Base-by-base conservation (phyloP, 2,888 invertebrate genomes). In the Theristus sp. region DNA sequence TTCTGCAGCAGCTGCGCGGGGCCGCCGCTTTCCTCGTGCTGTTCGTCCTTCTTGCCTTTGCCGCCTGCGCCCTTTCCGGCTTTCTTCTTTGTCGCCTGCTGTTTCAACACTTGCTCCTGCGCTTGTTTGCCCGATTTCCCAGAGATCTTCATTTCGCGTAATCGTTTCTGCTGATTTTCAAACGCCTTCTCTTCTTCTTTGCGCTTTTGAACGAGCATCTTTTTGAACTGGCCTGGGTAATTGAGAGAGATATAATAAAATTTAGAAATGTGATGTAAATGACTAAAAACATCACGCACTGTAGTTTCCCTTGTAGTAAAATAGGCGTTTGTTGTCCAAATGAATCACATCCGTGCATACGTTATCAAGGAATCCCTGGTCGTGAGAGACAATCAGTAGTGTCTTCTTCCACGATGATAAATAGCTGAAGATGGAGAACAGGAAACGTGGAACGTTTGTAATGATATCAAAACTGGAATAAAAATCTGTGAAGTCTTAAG, bases 311-410 rank as follows among this genome's bases (percentile, higher is more conserved):
- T 90, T 89, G 76, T 99, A 99, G 75, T 98, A 96, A 73, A 84
- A 85, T 59, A 98, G 77, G 74, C 94, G 94, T 70, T 88, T 87
- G 67, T 84, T 84, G 75, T 99, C 94, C 67, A 99, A 79, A 74
- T 99, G 98, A 64, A 99, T 87, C 66, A 99, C 87, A 79, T 99
- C 98, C 61, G 96, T 94, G 76, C 98, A 99, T 2, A 99, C 94
- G 73, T 96, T 98, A 75, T 99, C 96, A 69, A 99, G 83, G 80
- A 99, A 99, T 66, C 91, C 91, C 79, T 98, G 98, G 81, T 99
- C 98, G 83, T 99, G 98, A 70, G 96, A 98, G 20, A 99, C 98
- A 62, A 99, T 87, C 31, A 99, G 78, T 1, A 99, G 78, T 0
- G 98, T 99, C 74, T 99, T 99, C 77, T 98, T 99, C 98, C 98